These are phyloP conservation scores for Sterrhoptilus dennistouni DNA, from an alignment of 2,113 vertebrate species.

Conservation along the genomic window DNA sequence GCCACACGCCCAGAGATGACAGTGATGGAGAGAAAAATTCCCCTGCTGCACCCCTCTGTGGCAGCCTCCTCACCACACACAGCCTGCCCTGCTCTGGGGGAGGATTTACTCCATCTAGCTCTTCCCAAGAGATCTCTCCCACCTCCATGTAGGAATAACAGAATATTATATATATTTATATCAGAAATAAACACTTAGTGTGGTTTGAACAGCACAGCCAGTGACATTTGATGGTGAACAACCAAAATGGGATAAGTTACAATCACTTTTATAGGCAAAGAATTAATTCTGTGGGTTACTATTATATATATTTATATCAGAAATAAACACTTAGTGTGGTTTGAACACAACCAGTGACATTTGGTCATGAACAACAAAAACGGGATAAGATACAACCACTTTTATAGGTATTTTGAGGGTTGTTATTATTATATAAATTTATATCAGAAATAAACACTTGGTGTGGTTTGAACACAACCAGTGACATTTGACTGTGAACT, in stretches of 20 bases:
- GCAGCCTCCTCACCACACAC: constrained; percentile 64
- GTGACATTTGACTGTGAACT: too few species aligned
- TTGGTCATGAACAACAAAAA: too few species aligned
- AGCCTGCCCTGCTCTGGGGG: constrained; percentile 19
- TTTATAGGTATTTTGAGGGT: not conserved
- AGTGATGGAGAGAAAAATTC: constrained; percentile 75
- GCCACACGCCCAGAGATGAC: constrained; percentile 37
- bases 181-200: not conserved
- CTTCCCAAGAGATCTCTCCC: not conserved
- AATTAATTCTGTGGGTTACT: too few species aligned
- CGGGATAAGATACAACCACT: too few species aligned
- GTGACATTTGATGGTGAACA: not conserved
- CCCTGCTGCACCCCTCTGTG: constrained; percentile 67
- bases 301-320: too few species aligned
- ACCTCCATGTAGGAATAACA: not conserved
- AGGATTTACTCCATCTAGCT: not conserved
- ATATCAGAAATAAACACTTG: too few species aligned
- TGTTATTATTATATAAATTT: too few species aligned
- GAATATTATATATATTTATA: too few species aligned
- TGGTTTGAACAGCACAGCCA: not conserved
- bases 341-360: too few species aligned
- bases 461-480: too few species aligned
- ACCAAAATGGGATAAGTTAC: not conserved
- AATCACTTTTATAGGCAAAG: not conserved
- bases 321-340: too few species aligned